Evolutionary conservation across 92 coral and sea anemone genomes (phyloP).

Genomic region (Porites lobata): DNA sequence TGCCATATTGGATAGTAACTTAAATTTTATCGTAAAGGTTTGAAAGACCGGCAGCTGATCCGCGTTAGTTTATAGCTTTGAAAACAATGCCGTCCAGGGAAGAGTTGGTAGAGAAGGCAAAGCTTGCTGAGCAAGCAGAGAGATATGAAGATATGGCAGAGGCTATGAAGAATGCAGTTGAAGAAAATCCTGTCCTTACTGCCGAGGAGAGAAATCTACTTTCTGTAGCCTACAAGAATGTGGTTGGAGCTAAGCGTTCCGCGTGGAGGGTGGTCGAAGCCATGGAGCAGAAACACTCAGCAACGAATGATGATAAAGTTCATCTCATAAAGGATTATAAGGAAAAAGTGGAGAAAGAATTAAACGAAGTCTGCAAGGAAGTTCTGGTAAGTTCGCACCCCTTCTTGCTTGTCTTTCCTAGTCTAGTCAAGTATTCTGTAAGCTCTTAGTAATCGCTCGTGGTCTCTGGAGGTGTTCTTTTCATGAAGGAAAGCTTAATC

Average conservation of each 20-base stretch:
- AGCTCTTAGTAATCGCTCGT: too few relatives aligned
- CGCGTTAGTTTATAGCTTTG: conserved; percentile 43
- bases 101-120: conserved; percentile 81
- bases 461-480: not conserved
- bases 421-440: not conserved
- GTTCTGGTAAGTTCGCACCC: conserved; percentile 77
- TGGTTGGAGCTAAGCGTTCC: conserved; percentile 98
- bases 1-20: conserved; percentile 43
- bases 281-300: conserved; percentile 78
- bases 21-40: not conserved
- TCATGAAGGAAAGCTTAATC: not conserved
- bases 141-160: conserved; percentile 99
- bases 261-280: conserved; percentile 97
- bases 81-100: conserved; percentile 25
- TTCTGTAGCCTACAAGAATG: conserved; percentile 99
- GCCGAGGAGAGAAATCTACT: conserved; percentile 97
- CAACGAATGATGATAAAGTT: conserved; percentile 56
- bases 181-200: conserved; percentile 50
- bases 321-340: conserved; percentile 38
- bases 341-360: conserved; percentile 76
- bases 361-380: conserved; percentile 66
- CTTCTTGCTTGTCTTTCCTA: not conserved
- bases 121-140: conserved; percentile 96
- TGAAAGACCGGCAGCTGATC: conserved; percentile 55
- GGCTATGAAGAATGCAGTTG: conserved; percentile 88